Conservation (phyloP, 2,888 invertebrate genomes). For the Cryptocheilus praepositus region DNA sequence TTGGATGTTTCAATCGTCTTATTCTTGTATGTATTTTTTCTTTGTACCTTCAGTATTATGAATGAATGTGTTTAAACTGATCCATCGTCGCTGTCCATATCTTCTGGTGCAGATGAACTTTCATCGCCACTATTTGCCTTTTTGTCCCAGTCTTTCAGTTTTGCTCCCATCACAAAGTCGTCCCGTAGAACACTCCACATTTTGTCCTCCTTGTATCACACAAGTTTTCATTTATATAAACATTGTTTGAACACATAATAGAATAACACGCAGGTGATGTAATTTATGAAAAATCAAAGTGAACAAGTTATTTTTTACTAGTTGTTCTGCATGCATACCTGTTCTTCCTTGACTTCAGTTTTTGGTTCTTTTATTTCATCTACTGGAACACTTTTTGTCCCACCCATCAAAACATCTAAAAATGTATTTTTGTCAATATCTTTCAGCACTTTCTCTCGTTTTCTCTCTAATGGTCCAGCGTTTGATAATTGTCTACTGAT, state of each 20-base stretch:
- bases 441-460: slow-evolving; percentile 85
- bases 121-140: slow-evolving; percentile 77
- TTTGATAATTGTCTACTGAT: slow-evolving; percentile 83
- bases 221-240: neutral
- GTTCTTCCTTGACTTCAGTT: slow-evolving; percentile 73
- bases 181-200: slow-evolving; percentile 80
- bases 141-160: slow-evolving; percentile 95
- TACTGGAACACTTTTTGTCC: slow-evolving; percentile 68
- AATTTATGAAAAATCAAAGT: slow-evolving; percentile 49
- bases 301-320: slow-evolving; percentile 62
- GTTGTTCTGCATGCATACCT: slow-evolving; percentile 32
- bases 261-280: slow-evolving; percentile 36
- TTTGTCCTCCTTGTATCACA: slow-evolving; percentile 33
- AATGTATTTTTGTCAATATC: slow-evolving; percentile 86
- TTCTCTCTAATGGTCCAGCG: slow-evolving; percentile 85
- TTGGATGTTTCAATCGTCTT: neutral
- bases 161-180: slow-evolving; percentile 92
- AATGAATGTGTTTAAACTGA: neutral
- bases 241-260: neutral
- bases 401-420: slow-evolving; percentile 86
- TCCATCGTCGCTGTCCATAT: slow-evolving; percentile 60
- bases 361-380: slow-evolving; percentile 78
- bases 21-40: neutral
- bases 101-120: slow-evolving; percentile 62
- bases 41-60: neutral